These are phyloP conservation scores for Plecotus auritus DNA, from an alignment of 2,113 vertebrate species.

Conservation along the genomic window DNA sequence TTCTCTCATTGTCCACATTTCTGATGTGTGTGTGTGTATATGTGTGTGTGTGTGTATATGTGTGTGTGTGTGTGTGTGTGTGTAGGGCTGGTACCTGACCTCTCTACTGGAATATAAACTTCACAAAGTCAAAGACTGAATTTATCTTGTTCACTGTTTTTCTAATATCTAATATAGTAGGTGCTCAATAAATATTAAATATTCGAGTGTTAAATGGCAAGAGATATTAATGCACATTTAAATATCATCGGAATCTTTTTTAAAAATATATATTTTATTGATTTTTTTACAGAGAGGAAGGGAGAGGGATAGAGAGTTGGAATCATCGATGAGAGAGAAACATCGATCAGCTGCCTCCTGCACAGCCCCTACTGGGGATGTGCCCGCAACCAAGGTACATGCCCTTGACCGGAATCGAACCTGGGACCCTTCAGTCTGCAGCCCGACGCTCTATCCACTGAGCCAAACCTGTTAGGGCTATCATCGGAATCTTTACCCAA, in stretches of 20 bases:
- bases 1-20: background rate
- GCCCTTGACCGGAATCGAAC: too few relatives aligned
- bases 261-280: too few relatives aligned
- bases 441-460: too few relatives aligned
- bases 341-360: too few relatives aligned
- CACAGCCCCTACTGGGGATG: too few relatives aligned
- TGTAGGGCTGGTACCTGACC: fast-evolving
- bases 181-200: background rate
- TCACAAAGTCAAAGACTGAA: background rate
- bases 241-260: background rate
- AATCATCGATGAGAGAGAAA: too few relatives aligned
- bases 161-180: background rate
- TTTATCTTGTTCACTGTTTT: background rate
- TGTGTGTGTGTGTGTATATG: background rate
- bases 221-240: background rate
- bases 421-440: too few relatives aligned
- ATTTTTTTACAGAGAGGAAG: too few relatives aligned
- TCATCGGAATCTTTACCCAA: background rate
- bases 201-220: background rate
- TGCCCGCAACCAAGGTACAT: too few relatives aligned
- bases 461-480: too few relatives aligned
- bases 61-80: fast-evolving
- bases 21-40: background rate
- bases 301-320: too few relatives aligned
- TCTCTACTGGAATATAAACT: background rate